Evolutionary conservation across 1,140 invertebrate species (phyloP).

Genomic region (Bombyx mandarina): DNA sequence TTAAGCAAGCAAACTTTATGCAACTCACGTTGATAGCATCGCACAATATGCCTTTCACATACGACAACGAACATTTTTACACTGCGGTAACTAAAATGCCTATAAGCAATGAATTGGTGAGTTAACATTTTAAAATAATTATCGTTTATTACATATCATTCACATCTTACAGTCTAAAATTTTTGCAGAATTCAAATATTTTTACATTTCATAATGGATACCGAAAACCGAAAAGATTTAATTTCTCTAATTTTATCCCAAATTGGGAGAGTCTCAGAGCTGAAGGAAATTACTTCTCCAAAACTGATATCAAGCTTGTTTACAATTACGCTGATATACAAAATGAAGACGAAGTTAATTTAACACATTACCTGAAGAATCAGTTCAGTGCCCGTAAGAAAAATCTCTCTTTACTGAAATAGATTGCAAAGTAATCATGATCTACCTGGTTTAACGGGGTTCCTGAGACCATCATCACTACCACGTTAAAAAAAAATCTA

Average conservation of each 20-base stretch:
- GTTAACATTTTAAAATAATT: neutral
- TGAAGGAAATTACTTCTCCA: slow-evolving; percentile 26
- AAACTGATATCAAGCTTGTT: slow-evolving; percentile 31
- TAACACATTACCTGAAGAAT: slow-evolving; percentile 29
- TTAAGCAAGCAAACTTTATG: slow-evolving; percentile 39
- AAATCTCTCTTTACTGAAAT: neutral
- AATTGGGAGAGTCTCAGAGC: slow-evolving; percentile 41
- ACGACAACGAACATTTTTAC: slow-evolving; percentile 26
- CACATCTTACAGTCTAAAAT: neutral
- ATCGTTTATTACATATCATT: neutral
- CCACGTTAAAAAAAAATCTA: too few species aligned
- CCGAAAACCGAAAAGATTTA: slow-evolving; percentile 23
- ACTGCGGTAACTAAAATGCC: slow-evolving; percentile 41
- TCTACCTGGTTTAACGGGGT: too few species aligned
- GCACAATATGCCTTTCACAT: slow-evolving; percentile 40
- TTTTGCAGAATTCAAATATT: slow-evolving; percentile 22
- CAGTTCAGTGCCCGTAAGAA: slow-evolving; percentile 15
- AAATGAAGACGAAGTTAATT: slow-evolving; percentile 36
- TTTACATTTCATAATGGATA: slow-evolving; percentile 33
- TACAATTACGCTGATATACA: slow-evolving; percentile 24
- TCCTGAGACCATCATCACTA: too few species aligned
- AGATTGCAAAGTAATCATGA: neutral
- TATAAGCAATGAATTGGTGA: slow-evolving; percentile 32
- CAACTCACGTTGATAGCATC: slow-evolving; percentile 41
- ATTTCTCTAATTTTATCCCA: slow-evolving; percentile 28